Evolutionary conservation across 2,888 invertebrate genomes (phyloP).

Genomic region (Pogonocherus hispidulus): DNA sequence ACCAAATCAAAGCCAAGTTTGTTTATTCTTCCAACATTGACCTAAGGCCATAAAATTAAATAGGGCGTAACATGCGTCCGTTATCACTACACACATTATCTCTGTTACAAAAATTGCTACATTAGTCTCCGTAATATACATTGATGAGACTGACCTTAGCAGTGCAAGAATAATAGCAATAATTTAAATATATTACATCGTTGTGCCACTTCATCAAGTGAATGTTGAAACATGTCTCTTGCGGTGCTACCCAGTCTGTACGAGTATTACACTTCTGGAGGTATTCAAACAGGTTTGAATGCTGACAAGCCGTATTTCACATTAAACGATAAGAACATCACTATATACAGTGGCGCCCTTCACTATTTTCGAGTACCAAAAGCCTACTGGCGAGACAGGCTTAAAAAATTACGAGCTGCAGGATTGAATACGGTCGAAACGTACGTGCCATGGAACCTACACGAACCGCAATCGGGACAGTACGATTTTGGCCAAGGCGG

Average conservation of each 20-base stretch:
- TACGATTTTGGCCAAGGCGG: slow-evolving; percentile 75
- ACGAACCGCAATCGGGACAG: slow-evolving; percentile 77
- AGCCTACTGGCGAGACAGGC: slow-evolving; percentile 85
- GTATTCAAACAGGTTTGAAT: slow-evolving; percentile 60
- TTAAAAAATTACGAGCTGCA: slow-evolving; percentile 82
- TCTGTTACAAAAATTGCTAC: background rate
- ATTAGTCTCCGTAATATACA: background rate
- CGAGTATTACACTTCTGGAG: slow-evolving; percentile 66
- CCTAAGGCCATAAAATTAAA: slow-evolving; percentile 12
- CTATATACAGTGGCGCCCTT: slow-evolving; percentile 74
- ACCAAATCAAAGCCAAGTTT: background rate
- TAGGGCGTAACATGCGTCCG: background rate
- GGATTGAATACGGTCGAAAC: slow-evolving; percentile 93
- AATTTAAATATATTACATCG: slow-evolving; percentile 5
- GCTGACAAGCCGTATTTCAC: slow-evolving; percentile 63
- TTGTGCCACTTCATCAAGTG: background rate
- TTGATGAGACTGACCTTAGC: slow-evolving; percentile 25
- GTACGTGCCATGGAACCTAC: slow-evolving; percentile 90
- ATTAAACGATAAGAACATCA: slow-evolving; percentile 67
- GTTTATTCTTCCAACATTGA: slow-evolving; percentile 10
- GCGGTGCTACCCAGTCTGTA: slow-evolving; percentile 61
- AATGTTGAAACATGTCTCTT: slow-evolving; percentile 17
- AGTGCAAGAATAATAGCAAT: too few species aligned
- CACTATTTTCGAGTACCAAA: slow-evolving; percentile 90
- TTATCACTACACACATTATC: background rate